Evolutionary conservation across 2,888 invertebrate genomes (phyloP).

Genomic region (Glaucopsyche alexis): DNA sequence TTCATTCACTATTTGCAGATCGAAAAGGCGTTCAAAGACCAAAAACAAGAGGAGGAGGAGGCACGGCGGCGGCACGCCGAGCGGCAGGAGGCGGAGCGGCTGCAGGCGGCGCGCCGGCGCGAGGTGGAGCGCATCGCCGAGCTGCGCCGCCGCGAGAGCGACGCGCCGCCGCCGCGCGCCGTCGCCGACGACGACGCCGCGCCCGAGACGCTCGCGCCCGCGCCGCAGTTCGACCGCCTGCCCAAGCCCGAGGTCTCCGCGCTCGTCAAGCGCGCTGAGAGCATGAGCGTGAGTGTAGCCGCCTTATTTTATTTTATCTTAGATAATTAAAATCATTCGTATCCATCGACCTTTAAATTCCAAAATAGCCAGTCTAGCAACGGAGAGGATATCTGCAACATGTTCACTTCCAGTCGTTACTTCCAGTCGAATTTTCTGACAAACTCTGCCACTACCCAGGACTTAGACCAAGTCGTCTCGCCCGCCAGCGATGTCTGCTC

Average conservation of each 20-base stretch:
- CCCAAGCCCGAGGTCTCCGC: slow-evolving; percentile 73
- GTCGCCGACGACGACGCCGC: slow-evolving; percentile 35
- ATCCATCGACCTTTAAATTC: too few species aligned
- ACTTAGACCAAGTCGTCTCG: too few species aligned
- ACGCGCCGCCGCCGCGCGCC: not conserved
- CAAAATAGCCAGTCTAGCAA: too few species aligned
- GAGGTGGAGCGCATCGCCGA: slow-evolving; percentile 96
- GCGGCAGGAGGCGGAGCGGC: slow-evolving; percentile 88
- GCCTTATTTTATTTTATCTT: not conserved
- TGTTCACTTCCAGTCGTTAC: too few species aligned
- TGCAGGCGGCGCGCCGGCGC: slow-evolving; percentile 90
- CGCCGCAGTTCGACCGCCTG: slow-evolving; percentile 82
- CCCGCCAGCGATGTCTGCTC: too few species aligned
- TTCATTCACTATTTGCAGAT: slow-evolving; percentile 67
- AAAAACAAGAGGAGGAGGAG: slow-evolving; percentile 88
- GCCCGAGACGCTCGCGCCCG: slow-evolving; percentile 59
- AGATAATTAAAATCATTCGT: too few species aligned
- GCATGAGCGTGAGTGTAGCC: slow-evolving; percentile 85
- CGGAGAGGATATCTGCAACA: too few species aligned
- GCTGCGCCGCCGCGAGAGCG: slow-evolving; percentile 85
- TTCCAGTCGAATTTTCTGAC: too few species aligned
- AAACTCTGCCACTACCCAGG: too few species aligned
- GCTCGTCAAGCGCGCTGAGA: slow-evolving; percentile 90
- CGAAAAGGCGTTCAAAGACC: slow-evolving; percentile 92
- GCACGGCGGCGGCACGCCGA: slow-evolving; percentile 89